Base-by-base conservation (phyloP, 2,797 vertebrate genomes). In the Gastrophryne carolinensis region DNA sequence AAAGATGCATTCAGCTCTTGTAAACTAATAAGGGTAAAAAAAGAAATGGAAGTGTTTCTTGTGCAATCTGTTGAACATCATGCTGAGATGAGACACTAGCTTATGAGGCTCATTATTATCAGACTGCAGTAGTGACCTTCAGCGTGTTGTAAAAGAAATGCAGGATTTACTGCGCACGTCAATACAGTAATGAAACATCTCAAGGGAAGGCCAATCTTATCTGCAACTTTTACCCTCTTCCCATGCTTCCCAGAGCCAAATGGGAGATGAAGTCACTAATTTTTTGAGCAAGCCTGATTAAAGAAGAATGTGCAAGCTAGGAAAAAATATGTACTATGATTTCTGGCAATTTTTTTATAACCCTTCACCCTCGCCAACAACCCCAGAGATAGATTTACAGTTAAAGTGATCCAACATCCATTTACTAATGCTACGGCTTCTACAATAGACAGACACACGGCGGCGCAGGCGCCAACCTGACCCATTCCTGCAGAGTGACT, bases 111-210 rank as follows among this genome's bases (percentile, higher is more conserved):
- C 84, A 84, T 83, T 82, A 83, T 0, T 26, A 81, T 75, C 80
- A 71, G 37, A 79, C 75, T 67, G 61, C 81, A 80, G 79, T 83
- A 80, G 72, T 82, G 83, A 87, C 85, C 84, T 86, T 87, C 84
- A 84, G 78, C 81, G 15, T 49, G 5, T 75, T 82, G 83, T 79
- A 85, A 87, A 82, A 79, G 80, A 80, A 85, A 86, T 60, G 79
- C 56, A 84, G 82, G 82, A 88, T 83, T 87, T 86, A 87, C 79
- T 57, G 73, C 70, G 83, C 81, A 54, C 80, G 80, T 84, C 83
- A 84, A 83, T 69, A 83, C 73, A 27, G 67, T 85, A 88, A 86
- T 84, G 83, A 84, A 88, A 83, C 72, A 75, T 80, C 82, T 79
- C 79, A 52, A 68, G 79, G 81, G 68, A 87, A 85, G 82, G 81